Percentiles rank a stretch among this genome's conserved stretches.
phyloP scores from a whole-genome alignment of 1,140 invertebrate species.

The Tetranychus urticae region DNA sequence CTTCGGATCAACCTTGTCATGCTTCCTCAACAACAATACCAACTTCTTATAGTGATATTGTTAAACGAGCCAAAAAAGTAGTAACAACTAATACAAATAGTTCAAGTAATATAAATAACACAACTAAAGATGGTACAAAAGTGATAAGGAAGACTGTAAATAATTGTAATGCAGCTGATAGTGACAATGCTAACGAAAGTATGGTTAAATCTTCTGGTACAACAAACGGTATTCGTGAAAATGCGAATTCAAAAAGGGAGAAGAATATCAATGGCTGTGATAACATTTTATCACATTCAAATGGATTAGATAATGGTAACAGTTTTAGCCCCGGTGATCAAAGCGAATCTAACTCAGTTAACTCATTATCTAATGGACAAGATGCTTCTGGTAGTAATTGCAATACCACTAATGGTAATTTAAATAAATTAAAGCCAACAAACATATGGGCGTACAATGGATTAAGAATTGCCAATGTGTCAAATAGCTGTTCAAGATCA shows the following conservation, averaged over 20 bases:
- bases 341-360: not conserved
- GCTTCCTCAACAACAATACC: not conserved
- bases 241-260: not conserved
- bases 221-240: too few species aligned
- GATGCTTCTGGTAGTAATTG: not conserved
- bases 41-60: not conserved
- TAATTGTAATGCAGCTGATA: too few species aligned
- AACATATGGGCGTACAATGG: conserved; percentile 9
- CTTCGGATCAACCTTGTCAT: too few species aligned
- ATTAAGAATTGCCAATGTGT: conserved; percentile 5
- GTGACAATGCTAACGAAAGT: too few species aligned
- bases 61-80: not conserved
- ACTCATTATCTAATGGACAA: not conserved
- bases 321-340: not conserved
- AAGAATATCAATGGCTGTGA: not conserved
- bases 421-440: conserved; percentile 5
- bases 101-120: too few species aligned
- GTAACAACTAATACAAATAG: not conserved
- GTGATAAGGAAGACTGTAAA: too few species aligned
- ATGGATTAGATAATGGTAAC: not conserved
- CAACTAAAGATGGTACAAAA: too few species aligned
- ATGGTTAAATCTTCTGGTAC: too few species aligned
- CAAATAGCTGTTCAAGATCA: not conserved
- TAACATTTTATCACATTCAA: not conserved
- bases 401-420: not conserved